Evolutionary conservation across 1,140 invertebrate genomes (phyloP), one percentile per base, ranked within the genome.

Genomic region (Grapholita molesta): DNA sequence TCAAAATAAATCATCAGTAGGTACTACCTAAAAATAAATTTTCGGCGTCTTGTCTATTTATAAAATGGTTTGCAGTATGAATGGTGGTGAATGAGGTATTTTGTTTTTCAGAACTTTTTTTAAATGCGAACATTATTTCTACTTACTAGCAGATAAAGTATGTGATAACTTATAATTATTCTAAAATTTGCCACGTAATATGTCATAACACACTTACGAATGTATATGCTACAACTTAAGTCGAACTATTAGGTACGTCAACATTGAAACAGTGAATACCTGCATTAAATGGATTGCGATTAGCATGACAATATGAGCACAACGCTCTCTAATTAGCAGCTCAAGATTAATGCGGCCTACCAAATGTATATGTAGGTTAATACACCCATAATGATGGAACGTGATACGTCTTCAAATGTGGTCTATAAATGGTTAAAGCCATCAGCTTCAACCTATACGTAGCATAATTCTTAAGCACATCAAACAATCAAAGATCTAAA

Each of bases 241-340:
- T 15, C 25, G 24, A 61, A 61, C 30, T 25, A 28, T 61, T 25
- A 61, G 25, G 55, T 61, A 61, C 55, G 8, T 28, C 12, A 61
- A 25, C 55, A 32, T 28, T 61, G 55, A 68, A 72, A 69, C 67
- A 48, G 18, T 66, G 64, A 69, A 70, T 64, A 77, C 71, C 73
- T 18, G 55, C 69, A 68, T 64, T 72, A 69, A 71, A 48, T 70
- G 67, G 69, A 68, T 76, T 68, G 68, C 76, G 71, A 82, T 82
- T 82, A 79, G 76, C 77, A 85, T 80, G 77, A 79, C 79, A 81
- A 83, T 79, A 79, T 67, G 77, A 80, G 71, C 75, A 79, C 72
- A 82, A 80, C 75, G 69, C 76, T 74, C 72, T 33, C 74, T 81
- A 83, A 84, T 85, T 84, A 84, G 76, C 70, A 52, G 71, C 75